A percentile compares a stretch with the other conserved stretches of the same genome.
Conservation (phyloP, 2,113 vertebrate genomes). For the Channa argus region DNA sequence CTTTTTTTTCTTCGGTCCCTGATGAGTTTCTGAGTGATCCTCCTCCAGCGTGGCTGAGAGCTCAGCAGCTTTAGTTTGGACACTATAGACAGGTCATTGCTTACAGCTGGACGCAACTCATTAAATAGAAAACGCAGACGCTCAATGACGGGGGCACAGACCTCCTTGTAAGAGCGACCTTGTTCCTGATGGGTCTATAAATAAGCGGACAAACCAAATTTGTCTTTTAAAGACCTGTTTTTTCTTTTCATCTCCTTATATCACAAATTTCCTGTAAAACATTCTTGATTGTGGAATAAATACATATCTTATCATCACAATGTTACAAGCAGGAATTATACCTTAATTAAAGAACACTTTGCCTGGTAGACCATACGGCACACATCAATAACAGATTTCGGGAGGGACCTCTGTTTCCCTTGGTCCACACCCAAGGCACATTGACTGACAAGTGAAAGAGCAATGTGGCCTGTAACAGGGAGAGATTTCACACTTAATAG, state of each 20-base stretch:
- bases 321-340: constrained; percentile 60
- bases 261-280: background rate
- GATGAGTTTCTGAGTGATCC: constrained; percentile 94
- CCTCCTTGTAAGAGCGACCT: constrained; percentile 98
- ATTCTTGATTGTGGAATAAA: background rate
- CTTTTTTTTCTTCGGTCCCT: constrained; percentile 93
- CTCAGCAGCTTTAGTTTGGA: constrained; percentile 95
- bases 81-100: constrained; percentile 94
- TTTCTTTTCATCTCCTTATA: background rate
- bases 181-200: constrained; percentile 97
- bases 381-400: constrained; percentile 96
- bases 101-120: constrained; percentile 94
- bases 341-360: constrained; percentile 98
- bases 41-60: constrained; percentile 95
- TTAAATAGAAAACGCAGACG: constrained; percentile 97
- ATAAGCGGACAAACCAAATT: background rate
- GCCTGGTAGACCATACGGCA: constrained; percentile 98
- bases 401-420: constrained; percentile 92
- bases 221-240: background rate
- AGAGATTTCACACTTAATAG: background rate
- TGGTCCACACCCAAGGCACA: constrained; percentile 93
- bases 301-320: background rate
- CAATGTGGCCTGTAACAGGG: constrained; percentile 89
- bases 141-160: constrained; percentile 97
- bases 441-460: constrained; percentile 93